Evolutionary conservation across 2,888 invertebrate genomes (phyloP).

Genomic region (Orthosia gothica): DNA sequence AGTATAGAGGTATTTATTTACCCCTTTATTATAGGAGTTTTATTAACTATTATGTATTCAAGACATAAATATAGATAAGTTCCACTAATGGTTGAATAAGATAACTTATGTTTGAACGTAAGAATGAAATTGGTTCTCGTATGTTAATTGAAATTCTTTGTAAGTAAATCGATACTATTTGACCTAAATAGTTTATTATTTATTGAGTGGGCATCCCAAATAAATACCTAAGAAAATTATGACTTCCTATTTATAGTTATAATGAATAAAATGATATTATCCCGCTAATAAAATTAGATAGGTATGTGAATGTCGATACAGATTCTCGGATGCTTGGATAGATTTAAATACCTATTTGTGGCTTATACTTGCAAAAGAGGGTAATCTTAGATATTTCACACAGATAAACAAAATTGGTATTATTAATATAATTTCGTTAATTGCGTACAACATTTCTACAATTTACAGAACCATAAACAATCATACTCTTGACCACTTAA

Average conservation of each 20-base stretch:
- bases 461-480: constrained; percentile 20
- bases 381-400: too few species aligned
- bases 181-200: constrained; percentile 22
- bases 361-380: too few species aligned
- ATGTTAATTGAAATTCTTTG: constrained; percentile 28
- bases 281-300: not conserved
- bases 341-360: too few species aligned
- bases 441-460: not conserved
- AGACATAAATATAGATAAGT: too few species aligned
- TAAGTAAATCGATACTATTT: constrained; percentile 15
- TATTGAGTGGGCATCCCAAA: not conserved
- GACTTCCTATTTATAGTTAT: not conserved
- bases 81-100: too few species aligned
- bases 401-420: too few species aligned
- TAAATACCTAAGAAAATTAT: constrained; percentile 1
- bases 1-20: too few species aligned
- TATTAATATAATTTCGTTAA: not conserved
- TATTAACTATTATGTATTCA: too few species aligned
- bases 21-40: too few species aligned
- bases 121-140: not conserved
- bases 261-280: not conserved
- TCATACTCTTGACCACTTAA: not conserved
- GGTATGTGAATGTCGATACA: not conserved
- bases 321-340: too few species aligned
- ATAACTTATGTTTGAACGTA: too few species aligned